Conservation (phyloP, 2,113 vertebrate genomes). For the Microtus ochrogaster region DNA sequence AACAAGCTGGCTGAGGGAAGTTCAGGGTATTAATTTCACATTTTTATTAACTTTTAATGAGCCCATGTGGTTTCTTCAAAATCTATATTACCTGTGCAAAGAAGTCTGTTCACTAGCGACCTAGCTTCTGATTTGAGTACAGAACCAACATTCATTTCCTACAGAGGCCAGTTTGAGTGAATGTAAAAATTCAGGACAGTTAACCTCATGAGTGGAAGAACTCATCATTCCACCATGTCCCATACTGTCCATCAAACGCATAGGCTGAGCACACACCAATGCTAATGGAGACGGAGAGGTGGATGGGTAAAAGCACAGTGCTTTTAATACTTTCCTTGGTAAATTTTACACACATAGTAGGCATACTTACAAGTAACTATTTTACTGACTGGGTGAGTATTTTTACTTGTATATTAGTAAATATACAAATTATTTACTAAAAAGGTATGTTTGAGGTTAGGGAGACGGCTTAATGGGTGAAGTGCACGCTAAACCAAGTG, state of each 20-base stretch:
- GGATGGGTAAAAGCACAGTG: conserved; percentile 50
- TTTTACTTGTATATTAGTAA: not conserved
- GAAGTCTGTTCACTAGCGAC: conserved; percentile 70
- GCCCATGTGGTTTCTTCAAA: conserved; percentile 64
- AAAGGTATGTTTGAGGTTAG: not conserved
- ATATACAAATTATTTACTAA: conserved; percentile 28
- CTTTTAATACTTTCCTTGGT: not conserved
- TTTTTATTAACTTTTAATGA: conserved; percentile 74
- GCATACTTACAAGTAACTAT: not conserved
- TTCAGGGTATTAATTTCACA: conserved; percentile 65
- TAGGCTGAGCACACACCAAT: conserved; percentile 25
- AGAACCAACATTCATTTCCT: conserved; percentile 65
- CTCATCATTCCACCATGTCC: conserved; percentile 25
- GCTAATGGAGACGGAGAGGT: conserved; percentile 32
- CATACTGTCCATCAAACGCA: conserved; percentile 37
- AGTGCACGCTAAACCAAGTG: too few relatives aligned
- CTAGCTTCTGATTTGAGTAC: conserved; percentile 56
- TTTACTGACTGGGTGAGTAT: not conserved
- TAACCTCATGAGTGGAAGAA: conserved; percentile 50
- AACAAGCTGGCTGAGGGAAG: conserved; percentile 56
- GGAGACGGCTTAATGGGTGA: not conserved
- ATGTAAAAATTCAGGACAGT: conserved; percentile 48
- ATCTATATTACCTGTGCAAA: conserved; percentile 66
- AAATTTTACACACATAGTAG: conserved; percentile 11
- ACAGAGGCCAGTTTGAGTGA: conserved; percentile 57